Evolutionary conservation across 2,888 invertebrate genomes (phyloP).

Genomic region (Theretra japonica): DNA sequence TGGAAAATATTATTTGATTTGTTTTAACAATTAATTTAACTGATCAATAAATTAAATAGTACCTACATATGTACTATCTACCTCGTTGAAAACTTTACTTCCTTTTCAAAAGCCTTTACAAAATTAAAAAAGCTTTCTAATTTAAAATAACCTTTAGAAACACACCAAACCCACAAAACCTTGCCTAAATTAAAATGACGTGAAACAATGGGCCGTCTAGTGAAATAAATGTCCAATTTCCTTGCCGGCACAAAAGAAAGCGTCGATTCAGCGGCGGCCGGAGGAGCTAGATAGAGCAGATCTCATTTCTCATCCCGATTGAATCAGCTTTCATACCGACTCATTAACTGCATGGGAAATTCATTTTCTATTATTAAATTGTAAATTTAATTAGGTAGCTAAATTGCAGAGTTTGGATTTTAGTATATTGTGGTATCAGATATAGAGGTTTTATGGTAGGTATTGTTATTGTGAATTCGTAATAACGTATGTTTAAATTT

Average conservation of each 20-base stretch:
- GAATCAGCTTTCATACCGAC: constrained; percentile 17
- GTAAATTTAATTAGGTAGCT: background rate
- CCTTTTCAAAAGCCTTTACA: background rate
- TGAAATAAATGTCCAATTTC: constrained; percentile 28
- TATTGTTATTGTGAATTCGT: no score
- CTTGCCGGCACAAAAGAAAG: constrained; percentile 26
- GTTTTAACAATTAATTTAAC: no score
- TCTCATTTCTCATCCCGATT: constrained; percentile 19
- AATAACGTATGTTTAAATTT: no score
- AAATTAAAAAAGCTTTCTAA: background rate
- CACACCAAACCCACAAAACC: background rate
- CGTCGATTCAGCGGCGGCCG: constrained; percentile 5
- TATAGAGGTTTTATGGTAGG: no score
- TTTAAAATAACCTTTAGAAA: background rate
- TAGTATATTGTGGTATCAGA: background rate
- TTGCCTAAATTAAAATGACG: constrained; percentile 5
- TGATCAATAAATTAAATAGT: no score
- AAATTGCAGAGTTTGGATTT: background rate
- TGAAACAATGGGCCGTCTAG: constrained; percentile 23
- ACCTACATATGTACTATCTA: no score
- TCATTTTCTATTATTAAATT: background rate
- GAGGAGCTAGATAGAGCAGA: constrained; percentile 16
- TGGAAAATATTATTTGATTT: no score
- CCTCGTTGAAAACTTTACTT: no score
- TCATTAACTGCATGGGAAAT: constrained; percentile 5